Conservation (phyloP, 2,113 vertebrate species). For the Brachirus orientalis region DNA sequence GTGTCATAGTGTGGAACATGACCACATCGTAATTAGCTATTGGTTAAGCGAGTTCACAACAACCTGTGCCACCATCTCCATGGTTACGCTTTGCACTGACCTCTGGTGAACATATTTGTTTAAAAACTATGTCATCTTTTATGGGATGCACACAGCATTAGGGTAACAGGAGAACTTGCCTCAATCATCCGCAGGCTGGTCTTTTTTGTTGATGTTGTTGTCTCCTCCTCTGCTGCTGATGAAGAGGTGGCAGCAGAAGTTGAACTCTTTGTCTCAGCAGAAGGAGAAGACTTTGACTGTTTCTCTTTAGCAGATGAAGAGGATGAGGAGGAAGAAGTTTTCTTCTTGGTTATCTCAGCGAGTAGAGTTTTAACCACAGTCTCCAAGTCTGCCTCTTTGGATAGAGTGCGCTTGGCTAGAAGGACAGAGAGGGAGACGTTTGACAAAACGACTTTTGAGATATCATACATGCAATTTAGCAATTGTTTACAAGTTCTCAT, state of each 20-base stretch:
- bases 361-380: slow-evolving; percentile 69
- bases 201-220: not conserved
- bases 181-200: not conserved
- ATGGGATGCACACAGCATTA: too few species aligned
- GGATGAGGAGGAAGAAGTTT: slow-evolving; percentile 8
- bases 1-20: too few species aligned
- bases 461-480: not conserved
- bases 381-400: slow-evolving; percentile 49
- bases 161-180: not conserved
- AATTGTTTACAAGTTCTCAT: not conserved
- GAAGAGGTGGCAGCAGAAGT: not conserved
- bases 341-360: slow-evolving; percentile 70
- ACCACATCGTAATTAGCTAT: too few species aligned
- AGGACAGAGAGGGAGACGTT: not conserved
- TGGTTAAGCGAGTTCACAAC: too few species aligned
- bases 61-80: too few species aligned
- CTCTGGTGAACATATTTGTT: too few species aligned
- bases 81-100: too few species aligned
- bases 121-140: too few species aligned
- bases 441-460: not conserved
- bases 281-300: not conserved
- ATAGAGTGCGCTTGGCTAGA: slow-evolving; percentile 55
- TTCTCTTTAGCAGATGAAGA: slow-evolving; percentile 1
- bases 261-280: not conserved
- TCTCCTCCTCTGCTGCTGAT: slow-evolving; percentile 1